Evolutionary conservation across 2,888 invertebrate genomes (phyloP), one percentile per base, ranked within the genome.

Genomic region (Drosophila pseudotakahashii): DNA sequence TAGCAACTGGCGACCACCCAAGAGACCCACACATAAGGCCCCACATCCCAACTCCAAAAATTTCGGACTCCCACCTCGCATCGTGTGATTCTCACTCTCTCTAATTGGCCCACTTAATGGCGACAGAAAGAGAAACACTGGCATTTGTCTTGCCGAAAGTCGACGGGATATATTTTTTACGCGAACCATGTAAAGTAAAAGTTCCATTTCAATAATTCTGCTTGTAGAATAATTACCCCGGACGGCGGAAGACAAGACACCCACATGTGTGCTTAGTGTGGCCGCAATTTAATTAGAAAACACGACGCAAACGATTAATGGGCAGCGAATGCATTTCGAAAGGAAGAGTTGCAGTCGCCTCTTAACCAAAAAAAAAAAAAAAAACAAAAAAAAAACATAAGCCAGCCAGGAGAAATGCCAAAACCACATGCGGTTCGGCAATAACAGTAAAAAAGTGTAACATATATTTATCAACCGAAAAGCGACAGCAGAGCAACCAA

Each of bases 381-480:
- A 23, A 32, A 34, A n/a, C 13, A 26, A 9, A 30, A 9, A 5
- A 4, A 39, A 16, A 19, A 51, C 14, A 47, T 52, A 39, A 39
- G 51, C 36, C 23, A 37, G 51, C 58, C 51, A 45, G 70, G 83
- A 82, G 83, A 83, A 83, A 82, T 86, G 84, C 81, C 74, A 59
- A 78, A 67, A 69, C 73, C 84, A 83, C 87, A 82, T 87, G 84
- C 84, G 81, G 83, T 59, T 81, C 74, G 76, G 81, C 87, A 84
- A 87, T 82, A 82, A 87, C 87, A 81, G 87, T 82, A 82, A 82
- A 82, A 82, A 87, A 87, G 82, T 82, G 87, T 82, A 82, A 82
- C 87, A 87, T 87, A 87, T 84, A 87, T 82, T 82, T 82, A 82
- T 82, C 82, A 73, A 86, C 87, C 80, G 67, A 83, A 78, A 81